Evolutionary conservation across 2,888 invertebrate genomes (phyloP), one percentile per base, ranked within the genome.

Genomic region (Microdon myrmicae): DNA sequence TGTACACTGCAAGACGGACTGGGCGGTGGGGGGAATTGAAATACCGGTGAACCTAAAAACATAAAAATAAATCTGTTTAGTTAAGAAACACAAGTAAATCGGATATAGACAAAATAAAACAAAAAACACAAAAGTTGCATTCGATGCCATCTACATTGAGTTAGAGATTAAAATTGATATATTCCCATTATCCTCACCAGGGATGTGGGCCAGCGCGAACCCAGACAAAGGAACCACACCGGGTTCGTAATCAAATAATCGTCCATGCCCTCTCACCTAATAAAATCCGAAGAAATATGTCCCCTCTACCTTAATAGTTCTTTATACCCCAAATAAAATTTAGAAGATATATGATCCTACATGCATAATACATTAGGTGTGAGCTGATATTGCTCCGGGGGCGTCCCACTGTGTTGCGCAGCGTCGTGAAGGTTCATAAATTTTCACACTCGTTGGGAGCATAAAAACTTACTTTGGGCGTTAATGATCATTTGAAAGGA

Each of bases 1-100:
- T 74, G 73, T 9, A 71, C 67, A 29, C 74, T 76, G 67, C 79
- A 80, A 2, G 78, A 78, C 47, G 80, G 80, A 58, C 80, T 80
- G 54, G 75, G 75, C 38, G 80, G 79, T 59, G 74, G 72, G 48
- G 79, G 77, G 69, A 77, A 78, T 68, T 79, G 78, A 53, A 79
- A 78, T 53, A 77, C 73, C 39, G 78, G 78, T 34, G 79, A 71
- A 55, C 75, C 80, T 80, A 70, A 10, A 74, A 72, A 55, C 35
- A 22, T 38, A 56, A 56, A 28, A 29, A 38, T 44, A 14, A 14
- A 13, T n/a, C 3, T 16, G 7, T 32, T 17, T 10, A 31, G 9
- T 37, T 20, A 39, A n/a, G 6, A 26, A 26, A 14, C 22, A n/a
- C n/a, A n/a, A 12, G 41, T 28, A 41, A 20, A 39, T 10, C 16